phyloP scores from a whole-genome alignment of 1,140 invertebrate genomes.

The Drosophila mojavensis region DNA sequence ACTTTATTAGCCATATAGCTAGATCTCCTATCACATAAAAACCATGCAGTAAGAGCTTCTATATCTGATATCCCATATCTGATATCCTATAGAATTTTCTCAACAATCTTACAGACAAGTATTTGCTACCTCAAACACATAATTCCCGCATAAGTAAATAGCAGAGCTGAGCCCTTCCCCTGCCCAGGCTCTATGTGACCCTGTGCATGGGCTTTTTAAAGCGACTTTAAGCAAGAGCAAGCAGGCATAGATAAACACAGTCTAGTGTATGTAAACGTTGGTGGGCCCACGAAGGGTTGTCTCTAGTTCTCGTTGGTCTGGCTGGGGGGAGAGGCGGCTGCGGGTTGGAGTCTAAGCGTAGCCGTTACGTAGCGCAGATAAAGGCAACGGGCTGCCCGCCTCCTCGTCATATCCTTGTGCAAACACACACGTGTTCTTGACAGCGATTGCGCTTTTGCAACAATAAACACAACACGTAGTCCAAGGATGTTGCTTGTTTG shows the following conservation, averaged over 20 bases:
- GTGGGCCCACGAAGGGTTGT: not conserved
- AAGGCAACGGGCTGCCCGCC: slow-evolving; percentile 53
- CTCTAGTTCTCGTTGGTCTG: not conserved
- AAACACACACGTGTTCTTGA: slow-evolving; percentile 81
- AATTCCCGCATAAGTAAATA: not conserved
- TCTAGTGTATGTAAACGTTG: slow-evolving; percentile 39
- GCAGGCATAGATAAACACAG: slow-evolving; percentile 68
- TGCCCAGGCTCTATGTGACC: not conserved
- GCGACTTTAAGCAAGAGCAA: slow-evolving; percentile 69
- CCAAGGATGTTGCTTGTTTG: slow-evolving; percentile 62
- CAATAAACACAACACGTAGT: slow-evolving; percentile 47
- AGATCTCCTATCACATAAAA: too few relatives aligned
- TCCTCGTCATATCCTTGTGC: slow-evolving; percentile 67
- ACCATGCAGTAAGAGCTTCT: too few relatives aligned
- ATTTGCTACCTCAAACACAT: too few relatives aligned
- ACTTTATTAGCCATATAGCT: too few relatives aligned
- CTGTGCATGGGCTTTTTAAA: slow-evolving; percentile 42
- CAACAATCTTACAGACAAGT: too few relatives aligned
- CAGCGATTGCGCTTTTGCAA: slow-evolving; percentile 76
- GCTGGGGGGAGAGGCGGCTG: not conserved
- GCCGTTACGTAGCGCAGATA: slow-evolving; percentile 35
- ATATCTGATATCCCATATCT: too few relatives aligned
- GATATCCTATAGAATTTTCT: too few relatives aligned
- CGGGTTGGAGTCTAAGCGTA: not conserved
- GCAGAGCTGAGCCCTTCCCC: not conserved